A percentile compares a stretch with the other conserved stretches of the same genome.
Evolutionary conservation across 2,797 vertebrate species (phyloP).

Genomic region (Serranus cabrilla): DNA sequence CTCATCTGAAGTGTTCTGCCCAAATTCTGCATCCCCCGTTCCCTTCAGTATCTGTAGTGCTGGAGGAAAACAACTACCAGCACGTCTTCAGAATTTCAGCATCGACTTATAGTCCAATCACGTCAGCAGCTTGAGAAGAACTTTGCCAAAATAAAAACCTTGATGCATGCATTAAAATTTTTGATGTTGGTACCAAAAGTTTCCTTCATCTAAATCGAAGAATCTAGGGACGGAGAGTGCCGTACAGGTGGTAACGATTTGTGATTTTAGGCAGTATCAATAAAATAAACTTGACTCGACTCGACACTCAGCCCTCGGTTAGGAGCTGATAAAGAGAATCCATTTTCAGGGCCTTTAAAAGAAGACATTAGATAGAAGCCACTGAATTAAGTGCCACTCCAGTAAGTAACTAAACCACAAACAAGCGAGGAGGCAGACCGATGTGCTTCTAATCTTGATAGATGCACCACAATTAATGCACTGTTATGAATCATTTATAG

Average conservation of each 20-base stretch:
- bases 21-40: too few species aligned
- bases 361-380: constrained; percentile 61
- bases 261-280: neutral
- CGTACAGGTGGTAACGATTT: too few species aligned
- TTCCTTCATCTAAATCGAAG: neutral
- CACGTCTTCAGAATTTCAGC: too few species aligned
- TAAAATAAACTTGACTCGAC: neutral
- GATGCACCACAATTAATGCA: constrained; percentile 63
- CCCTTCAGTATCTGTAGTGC: too few species aligned
- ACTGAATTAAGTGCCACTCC: constrained; percentile 48
- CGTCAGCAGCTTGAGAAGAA: neutral
- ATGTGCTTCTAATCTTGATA: constrained; percentile 36
- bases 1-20: too few species aligned
- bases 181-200: neutral
- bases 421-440: constrained; percentile 49
- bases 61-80: too few species aligned
- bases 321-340: constrained; percentile 11
- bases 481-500: constrained; percentile 62
- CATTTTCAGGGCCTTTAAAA: constrained; percentile 13
- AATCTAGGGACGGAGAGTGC: too few species aligned
- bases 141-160: neutral
- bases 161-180: neutral
- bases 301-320: neutral
- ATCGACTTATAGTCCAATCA: neutral
- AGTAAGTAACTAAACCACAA: constrained; percentile 67